Evolutionary conservation across 2,797 vertebrate genomes (phyloP), one percentile per base, ranked within the genome.

Genomic region (Notoglanidium macrostoma): DNA sequence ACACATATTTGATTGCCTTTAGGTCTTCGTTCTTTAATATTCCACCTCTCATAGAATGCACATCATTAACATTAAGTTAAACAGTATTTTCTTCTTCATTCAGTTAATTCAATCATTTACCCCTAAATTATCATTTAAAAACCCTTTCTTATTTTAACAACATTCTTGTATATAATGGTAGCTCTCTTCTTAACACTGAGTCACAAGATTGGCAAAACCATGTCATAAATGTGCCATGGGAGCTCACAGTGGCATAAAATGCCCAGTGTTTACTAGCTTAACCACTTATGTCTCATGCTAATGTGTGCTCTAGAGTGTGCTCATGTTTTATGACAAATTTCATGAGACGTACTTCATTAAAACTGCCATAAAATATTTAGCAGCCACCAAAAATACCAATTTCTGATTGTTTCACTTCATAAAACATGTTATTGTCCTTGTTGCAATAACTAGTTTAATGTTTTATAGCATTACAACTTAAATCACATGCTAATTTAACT

Each of bases 301-400:
- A 44, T 26, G 54, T 59, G 73, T 55, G 49, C 46, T 76, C 73
- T 29, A 29, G 14, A 15, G n/a, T 55, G 49, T 32, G 55, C 35
- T 80, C 29, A 80, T 61, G 19, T 67, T 82, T 82, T 65, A 82
- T 29, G 26, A 65, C 26, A 5, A 5, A 7, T 49, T 82, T 82
- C 51, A 82, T 29, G 61, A 65, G 40, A 49, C 29, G 26, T 21
- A 65, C 59, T 15, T 82, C 61, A 49, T 49, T 65, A 82, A 51
- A 81, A 63, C 21, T 1, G 11, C 21, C 14, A 81, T 80, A 80
- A 61, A 61, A 44, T 17, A 44, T n/a, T n/a, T 17, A 17, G 35
- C 35, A 46, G 78, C 35, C 35, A 46, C 35, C 35, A 44, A 81
- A 81, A 81, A 63, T 63, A 63, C 78, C n/a, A n/a, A 23, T 81